Evolutionary conservation across 2,797 vertebrate genomes (phyloP), one percentile per base, ranked within the genome.

Genomic region (Micromesistius poutassou): DNA sequence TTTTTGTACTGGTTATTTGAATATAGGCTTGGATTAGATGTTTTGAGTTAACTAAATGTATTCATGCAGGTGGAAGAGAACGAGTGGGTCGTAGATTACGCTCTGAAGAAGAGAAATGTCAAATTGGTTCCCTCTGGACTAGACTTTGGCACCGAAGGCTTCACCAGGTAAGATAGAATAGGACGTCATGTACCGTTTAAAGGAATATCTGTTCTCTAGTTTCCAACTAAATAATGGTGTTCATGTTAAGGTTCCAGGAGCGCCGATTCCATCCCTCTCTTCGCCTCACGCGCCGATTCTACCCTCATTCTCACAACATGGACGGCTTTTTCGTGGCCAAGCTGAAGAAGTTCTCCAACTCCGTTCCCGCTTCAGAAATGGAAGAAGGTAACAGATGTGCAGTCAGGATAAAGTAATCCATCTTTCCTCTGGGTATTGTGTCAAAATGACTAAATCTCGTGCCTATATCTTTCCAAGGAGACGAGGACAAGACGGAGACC

Each of bases 241-340:
- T 0, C 1, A 36, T 70, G 70, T 75, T 5, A 83, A 98, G 97
- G 87, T 99, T 98, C 88, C 96, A 94, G 90, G 95, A 97, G 76
- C 94, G 93, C 5, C 94, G 96, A n/a, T 99, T 99, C 87, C 97
- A 99, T 86, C 96, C 96, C 0, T 94, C 96, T 33, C 93, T 99
- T 72, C 94, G 91, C 33, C 93, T 92, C 6, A 86, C 96, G 0
- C 94, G 96, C 0, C 93, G 98, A 35, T 98, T 99, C 91, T 99
- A 99, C 82, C 97, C 97, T 16, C 98, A 99, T 87, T 96, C 95
- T 0, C 98, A 99, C 87, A 99, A 99, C 13, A 98, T 99, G 98
- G 98, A 99, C 10, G 98, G 98, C 0, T 99, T 99, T 90, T 99
- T 98, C 80, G 95, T 99, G 30, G 97, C 97, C 77, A 99, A 99